Base-by-base conservation (phyloP, 2,797 vertebrate genomes). In the Mus spretus region DNA sequence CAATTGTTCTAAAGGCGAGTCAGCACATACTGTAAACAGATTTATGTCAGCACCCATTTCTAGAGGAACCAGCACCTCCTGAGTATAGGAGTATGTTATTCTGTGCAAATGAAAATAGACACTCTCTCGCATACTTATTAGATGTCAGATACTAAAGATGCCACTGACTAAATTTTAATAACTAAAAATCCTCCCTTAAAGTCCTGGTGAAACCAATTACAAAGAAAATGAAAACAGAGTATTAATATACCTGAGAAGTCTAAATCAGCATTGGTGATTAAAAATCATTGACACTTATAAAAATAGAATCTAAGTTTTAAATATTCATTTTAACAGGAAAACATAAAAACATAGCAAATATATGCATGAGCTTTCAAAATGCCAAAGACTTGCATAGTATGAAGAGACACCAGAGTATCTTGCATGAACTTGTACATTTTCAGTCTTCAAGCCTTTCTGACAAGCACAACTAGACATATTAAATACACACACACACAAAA, bases 101-200 rank as follows among this genome's bases (percentile, higher is more conserved):
- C 85, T 94, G 70, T 90, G 89, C 50, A 97, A 92, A 92, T 86
- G 44, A 94, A 93, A 96, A 97, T 37, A 96, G 47, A 90, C 28
- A 47, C 3, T 74, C 9, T 75, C 22, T 81, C 10, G 59, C 17
- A 94, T 7, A 81, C 3, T 96, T 72, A 93, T 83, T 83, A 92
- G 37, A 15, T 72, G 70, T 28, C 72, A 97, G 59, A 92, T 53
- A 88, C 77, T 89, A 91, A 96, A 53, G 59, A 90, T 91, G 87
- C 44, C 72, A 95, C 67, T 78, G 74, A 94, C 90, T 37, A 95
- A 95, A 96, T 91, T 95, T 95, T 97, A 96, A 95, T 95, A 85
- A 89, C 88, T 65, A 50, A 94, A 96, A 97, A 94, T 13, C 96
- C 89, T 97, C 94, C 89, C 83, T 95, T 79, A 93, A 96, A 95